phyloP scores from a whole-genome alignment of 2,797 vertebrate species.

The Sparus aurata region DNA sequence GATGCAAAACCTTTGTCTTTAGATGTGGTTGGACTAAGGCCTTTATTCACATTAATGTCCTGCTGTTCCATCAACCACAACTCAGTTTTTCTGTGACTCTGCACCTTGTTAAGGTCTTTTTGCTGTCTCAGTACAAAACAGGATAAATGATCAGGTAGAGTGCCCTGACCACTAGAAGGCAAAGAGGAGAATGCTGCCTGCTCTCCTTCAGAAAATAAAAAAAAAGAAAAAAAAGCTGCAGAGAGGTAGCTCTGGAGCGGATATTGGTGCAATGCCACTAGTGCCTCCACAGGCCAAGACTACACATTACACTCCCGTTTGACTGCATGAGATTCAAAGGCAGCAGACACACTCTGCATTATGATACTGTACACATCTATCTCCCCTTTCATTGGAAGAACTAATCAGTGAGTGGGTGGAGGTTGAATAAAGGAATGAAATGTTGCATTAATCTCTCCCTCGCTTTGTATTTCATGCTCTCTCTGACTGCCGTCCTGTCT shows the following conservation, averaged over 20 bases:
- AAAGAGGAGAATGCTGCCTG: slow-evolving; percentile 25
- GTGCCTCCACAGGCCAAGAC: slow-evolving; percentile 36
- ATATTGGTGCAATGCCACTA: slow-evolving; percentile 61
- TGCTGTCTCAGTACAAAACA: slow-evolving; percentile 14
- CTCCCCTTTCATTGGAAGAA: slow-evolving; percentile 31
- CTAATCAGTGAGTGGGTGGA: slow-evolving; percentile 48
- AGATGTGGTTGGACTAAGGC: neutral
- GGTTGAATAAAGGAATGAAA: slow-evolving; percentile 49
- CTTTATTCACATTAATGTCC: neutral
- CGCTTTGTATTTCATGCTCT: slow-evolving; percentile 41
- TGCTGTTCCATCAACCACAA: neutral
- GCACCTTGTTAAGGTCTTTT: slow-evolving; percentile 12
- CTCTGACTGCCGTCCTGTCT: slow-evolving; percentile 20
- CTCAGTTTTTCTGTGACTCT: slow-evolving; percentile 1
- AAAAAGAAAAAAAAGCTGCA: slow-evolving; percentile 37
- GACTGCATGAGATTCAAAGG: slow-evolving; percentile 34
- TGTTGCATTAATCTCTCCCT: slow-evolving; percentile 45
- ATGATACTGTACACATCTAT: slow-evolving; percentile 41
- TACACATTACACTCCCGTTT: slow-evolving; percentile 18
- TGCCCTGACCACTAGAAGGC: slow-evolving; percentile 1
- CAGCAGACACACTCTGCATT: slow-evolving; percentile 51
- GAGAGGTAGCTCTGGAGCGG: slow-evolving; percentile 28
- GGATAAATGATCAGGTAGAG: slow-evolving; percentile 7
- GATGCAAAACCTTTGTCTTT: neutral
- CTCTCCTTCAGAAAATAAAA: slow-evolving; percentile 4